These are phyloP conservation scores for Hystrix brachyura DNA, from an alignment of 2,113 vertebrate species.

Conservation along the genomic window DNA sequence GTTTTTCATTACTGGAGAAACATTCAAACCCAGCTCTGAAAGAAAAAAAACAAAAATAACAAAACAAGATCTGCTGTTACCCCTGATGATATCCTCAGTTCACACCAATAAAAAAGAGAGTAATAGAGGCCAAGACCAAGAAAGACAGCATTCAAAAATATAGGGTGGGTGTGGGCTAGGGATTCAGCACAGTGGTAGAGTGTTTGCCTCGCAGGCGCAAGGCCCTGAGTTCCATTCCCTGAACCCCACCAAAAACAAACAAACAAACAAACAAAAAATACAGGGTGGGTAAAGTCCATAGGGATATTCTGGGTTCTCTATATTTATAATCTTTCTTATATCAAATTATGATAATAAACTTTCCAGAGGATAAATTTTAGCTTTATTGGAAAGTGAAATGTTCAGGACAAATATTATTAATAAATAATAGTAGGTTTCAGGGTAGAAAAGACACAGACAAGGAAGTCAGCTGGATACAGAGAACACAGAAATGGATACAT, in stretches of 20 bases:
- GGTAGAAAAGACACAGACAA: neutral
- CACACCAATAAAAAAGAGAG: neutral
- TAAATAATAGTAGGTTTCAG: neutral
- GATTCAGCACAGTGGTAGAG: too few relatives aligned
- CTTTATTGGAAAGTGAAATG: neutral
- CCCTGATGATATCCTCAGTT: neutral
- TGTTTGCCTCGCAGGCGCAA: too few relatives aligned
- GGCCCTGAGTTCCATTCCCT: too few relatives aligned
- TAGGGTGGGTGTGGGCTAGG: neutral
- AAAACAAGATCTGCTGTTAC: neutral
- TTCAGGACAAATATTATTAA: neutral
- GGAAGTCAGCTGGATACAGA: neutral
- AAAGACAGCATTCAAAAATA: neutral
- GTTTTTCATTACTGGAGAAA: neutral
- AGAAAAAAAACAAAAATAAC: neutral
- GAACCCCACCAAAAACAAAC: too few relatives aligned
- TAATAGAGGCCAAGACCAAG: neutral
- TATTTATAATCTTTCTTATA: neutral
- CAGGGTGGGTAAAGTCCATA: neutral
- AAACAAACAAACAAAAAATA: too few relatives aligned
- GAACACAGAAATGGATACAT: neutral
- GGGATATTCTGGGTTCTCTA: neutral
- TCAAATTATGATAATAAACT: neutral
- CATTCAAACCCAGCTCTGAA: conserved; percentile 68
- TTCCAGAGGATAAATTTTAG: neutral